Base-by-base conservation (phyloP, 2,888 invertebrate genomes). In the Pegoplata infirma region DNA sequence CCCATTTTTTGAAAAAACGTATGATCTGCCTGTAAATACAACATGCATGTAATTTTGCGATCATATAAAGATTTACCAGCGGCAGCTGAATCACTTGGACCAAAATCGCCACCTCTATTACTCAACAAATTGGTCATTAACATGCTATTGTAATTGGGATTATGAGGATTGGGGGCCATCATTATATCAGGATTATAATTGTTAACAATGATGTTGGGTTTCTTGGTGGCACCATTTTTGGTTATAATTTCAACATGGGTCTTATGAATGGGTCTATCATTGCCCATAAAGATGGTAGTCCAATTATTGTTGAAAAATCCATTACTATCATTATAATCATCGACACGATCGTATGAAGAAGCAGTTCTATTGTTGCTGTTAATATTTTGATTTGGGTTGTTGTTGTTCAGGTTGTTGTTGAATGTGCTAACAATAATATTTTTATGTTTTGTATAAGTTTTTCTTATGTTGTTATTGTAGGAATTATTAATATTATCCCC, bases 1-100 rank as follows among this genome's bases (percentile, higher is more conserved):
- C 96, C 97, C 90, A 98, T 97, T 90, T 97, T 94, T 87, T 97
- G 94, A 90, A 95, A 99, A 90, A 99, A 97, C 90, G 97, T 94
- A 90, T 98, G 98, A 90, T 97, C 97, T 3, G 99, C 98, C 90
- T 98, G 98, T 85, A 99, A 91, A 89, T 97, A 98, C 72, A 98
- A 92, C 92, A 97, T 95, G 87, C 98, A 98, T 0, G 98, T 97
- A 44, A 96, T 97, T 89, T 97, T 97, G 83, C 94, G 93, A 23
- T 96, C 96, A 89, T 89, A 89, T 58, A 87, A 76, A 49, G 88
- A 83, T 84, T 91, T 86, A 82, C 90, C 90, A 1, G 85, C 81
- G 49, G 83, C 81, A 12, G 76, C 53, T 28, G 74, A 69, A 23
- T 84, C 84, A 46, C 76, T 66, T 17, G 74, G 58, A 1, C 76